phyloP scores from a whole-genome alignment of 2,113 vertebrate species.

The Xiphophorus couchianus region DNA sequence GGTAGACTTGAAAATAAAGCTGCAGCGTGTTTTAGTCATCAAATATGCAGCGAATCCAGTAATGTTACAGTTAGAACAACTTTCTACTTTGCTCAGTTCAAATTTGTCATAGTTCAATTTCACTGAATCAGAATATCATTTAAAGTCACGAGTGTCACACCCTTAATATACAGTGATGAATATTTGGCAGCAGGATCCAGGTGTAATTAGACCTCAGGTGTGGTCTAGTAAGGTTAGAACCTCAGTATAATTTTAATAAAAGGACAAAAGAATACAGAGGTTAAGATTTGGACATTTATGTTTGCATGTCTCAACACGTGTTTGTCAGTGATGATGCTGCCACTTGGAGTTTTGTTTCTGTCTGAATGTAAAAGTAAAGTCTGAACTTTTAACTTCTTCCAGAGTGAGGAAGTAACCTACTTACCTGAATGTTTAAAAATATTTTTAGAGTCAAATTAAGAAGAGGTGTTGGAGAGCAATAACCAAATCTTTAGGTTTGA shows the following conservation, averaged over 20 bases:
- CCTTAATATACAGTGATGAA: no score
- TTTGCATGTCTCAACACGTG: neutral
- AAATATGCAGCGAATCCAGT: no score
- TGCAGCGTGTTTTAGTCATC: no score
- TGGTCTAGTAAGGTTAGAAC: neutral
- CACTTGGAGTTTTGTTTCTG: no score
- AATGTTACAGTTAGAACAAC: no score
- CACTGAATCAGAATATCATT: no score
- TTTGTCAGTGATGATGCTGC: neutral
- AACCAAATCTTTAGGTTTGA: neutral
- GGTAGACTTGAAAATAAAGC: neutral
- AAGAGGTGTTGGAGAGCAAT: neutral
- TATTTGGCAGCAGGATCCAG: neutral
- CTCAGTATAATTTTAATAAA: neutral
- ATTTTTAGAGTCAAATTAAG: neutral
- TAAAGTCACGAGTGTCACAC: no score
- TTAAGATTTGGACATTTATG: neutral
- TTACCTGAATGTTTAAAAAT: neutral
- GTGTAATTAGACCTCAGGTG: neutral
- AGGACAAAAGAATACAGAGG: neutral
- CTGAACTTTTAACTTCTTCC: no score
- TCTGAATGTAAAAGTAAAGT: no score
- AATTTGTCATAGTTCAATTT: no score
- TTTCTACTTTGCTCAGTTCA: no score
- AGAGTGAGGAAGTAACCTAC: no score